A percentile compares a stretch with the other conserved stretches of the same genome.
These are phyloP conservation scores for Camptogramma bilineatum DNA, from an alignment of 2,888 invertebrate genomes.

Conservation along the genomic window DNA sequence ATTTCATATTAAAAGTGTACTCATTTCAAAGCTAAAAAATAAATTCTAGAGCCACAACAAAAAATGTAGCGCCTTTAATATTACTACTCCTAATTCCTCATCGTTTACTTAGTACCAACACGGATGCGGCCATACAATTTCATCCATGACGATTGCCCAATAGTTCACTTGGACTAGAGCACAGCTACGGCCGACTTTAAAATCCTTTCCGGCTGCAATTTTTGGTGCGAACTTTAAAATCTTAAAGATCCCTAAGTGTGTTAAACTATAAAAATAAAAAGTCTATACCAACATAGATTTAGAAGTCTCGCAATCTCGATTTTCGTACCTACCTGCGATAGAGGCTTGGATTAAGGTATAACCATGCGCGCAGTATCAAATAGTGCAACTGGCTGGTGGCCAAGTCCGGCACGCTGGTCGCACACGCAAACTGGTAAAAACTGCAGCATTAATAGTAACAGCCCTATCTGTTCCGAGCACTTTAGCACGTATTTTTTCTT, in stretches of 20 bases:
- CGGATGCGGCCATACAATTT: too few species aligned
- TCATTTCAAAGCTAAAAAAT: background rate
- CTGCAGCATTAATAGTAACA: conserved; percentile 48
- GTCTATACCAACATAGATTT: background rate
- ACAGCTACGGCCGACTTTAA: too few species aligned
- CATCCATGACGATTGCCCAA: too few species aligned
- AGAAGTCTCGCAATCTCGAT: conserved; percentile 7
- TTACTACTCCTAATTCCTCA: background rate
- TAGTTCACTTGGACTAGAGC: too few species aligned
- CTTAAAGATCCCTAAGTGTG: too few species aligned
- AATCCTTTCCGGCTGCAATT: too few species aligned
- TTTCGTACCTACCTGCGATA: conserved; percentile 43
- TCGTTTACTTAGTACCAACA: conserved; percentile 1
- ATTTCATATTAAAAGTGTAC: too few species aligned
- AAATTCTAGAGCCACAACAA: background rate
- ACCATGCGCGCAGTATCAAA: conserved; percentile 55
- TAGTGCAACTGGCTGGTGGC: conserved; percentile 58
- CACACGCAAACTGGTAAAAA: conserved; percentile 60
- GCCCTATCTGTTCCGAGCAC: conserved; percentile 47
- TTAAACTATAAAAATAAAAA: too few species aligned
- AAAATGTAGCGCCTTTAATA: too few species aligned
- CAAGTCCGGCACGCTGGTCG: conserved; percentile 59
- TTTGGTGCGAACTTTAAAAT: too few species aligned
- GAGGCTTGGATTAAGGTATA: conserved; percentile 52
- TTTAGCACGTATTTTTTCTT: conserved; percentile 44